phyloP scores from a whole-genome alignment of 2,113 vertebrate genomes.

The Elephantulus edwardii region DNA sequence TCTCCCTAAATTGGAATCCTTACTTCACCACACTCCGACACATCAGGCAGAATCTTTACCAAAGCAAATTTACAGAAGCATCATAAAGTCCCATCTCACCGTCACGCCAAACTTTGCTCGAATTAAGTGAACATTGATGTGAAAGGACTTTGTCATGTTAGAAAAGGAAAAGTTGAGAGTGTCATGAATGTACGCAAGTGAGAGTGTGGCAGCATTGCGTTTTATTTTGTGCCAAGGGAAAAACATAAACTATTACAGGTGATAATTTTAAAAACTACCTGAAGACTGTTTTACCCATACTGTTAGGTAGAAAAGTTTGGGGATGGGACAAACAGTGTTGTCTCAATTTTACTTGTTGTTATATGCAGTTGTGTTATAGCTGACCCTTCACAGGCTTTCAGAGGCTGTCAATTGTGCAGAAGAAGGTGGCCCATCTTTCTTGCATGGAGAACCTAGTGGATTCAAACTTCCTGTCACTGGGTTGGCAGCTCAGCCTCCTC shows the following conservation, averaged over 20 bases:
- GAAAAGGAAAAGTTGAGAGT: neutral
- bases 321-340: neutral
- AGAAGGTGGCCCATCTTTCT: too few relatives aligned
- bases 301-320: neutral
- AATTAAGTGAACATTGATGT: neutral
- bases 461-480: too few relatives aligned
- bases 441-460: too few relatives aligned
- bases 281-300: neutral
- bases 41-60: neutral
- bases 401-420: too few relatives aligned
- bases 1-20: neutral
- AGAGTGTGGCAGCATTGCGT: neutral
- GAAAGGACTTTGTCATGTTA: neutral
- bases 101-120: neutral
- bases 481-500: too few relatives aligned
- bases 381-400: too few relatives aligned
- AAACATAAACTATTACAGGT: neutral
- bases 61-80: neutral
- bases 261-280: neutral
- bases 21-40: neutral
- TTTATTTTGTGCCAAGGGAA: neutral
- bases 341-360: slow-evolving; percentile 24
- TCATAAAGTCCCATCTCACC: neutral
- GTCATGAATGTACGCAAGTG: neutral
- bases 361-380: too few relatives aligned